phyloP scores from a whole-genome alignment of 2,888 invertebrate species.

The Falcaria lacertinaria region DNA sequence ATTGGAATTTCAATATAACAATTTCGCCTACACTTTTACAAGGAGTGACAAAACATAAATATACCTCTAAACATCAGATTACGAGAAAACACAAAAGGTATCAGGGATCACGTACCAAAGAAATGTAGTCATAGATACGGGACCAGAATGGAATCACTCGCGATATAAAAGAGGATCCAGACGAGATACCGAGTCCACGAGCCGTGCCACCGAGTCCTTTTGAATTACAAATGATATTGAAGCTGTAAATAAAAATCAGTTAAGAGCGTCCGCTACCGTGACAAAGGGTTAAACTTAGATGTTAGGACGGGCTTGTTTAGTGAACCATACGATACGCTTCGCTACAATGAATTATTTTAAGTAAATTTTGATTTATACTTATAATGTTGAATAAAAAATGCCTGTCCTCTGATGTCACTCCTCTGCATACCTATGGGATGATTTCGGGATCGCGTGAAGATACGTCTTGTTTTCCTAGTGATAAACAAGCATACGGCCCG shows the following conservation, averaged over 20 bases:
- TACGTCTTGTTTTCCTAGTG: too few relatives aligned
- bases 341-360: too few relatives aligned
- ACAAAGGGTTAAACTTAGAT: not conserved
- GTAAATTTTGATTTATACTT: too few relatives aligned
- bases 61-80: not conserved
- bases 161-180: not conserved
- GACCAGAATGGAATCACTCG: not conserved
- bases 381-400: too few relatives aligned
- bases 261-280: not conserved
- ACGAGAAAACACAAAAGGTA: not conserved
- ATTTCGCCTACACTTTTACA: too few relatives aligned
- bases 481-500: too few relatives aligned
- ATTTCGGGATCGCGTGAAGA: too few relatives aligned
- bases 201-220: constrained; percentile 1
- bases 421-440: too few relatives aligned
- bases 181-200: not conserved
- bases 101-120: not conserved
- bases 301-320: too few relatives aligned
- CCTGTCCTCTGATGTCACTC: too few relatives aligned
- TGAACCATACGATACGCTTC: too few relatives aligned
- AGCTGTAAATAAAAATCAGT: constrained; percentile 17
- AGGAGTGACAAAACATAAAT: not conserved
- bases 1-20: too few relatives aligned
- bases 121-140: not conserved
- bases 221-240: constrained; percentile 17